Base-by-base conservation (phyloP, 2,888 invertebrate species). In the Chalcis sispes region DNA sequence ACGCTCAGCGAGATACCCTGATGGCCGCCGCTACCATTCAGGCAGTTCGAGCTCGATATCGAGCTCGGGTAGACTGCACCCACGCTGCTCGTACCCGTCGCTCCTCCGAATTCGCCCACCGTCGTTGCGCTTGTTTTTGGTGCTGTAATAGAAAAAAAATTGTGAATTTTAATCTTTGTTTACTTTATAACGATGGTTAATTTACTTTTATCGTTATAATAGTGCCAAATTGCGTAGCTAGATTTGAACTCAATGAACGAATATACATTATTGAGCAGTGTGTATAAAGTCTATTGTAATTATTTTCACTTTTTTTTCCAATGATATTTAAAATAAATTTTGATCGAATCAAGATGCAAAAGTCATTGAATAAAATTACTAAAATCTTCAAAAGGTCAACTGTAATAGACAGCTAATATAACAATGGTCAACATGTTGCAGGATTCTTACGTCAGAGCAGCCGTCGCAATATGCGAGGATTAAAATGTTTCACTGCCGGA, bases 91-190 rank as follows among this genome's bases (percentile, higher is more conserved):
- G 62, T 20, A 5, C 32, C 71, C n/a, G 82, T 80, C 3, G 77
- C 79, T 36, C 82, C 82, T 13, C 83, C 82, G 70, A 83, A 88
- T n/a, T 88, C 88, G 1, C 80, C 82, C 20, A 81, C 81, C 56
- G 78, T 84, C 56, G 78, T 84, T 15, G 84, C 79, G 77, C 81
- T 85, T 32, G 82, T 77, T 74, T 88, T 88, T 36, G 84, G 81
- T 50, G 81, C 88, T 88, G 86, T 29, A 87, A 88, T 79, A 3
- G 10, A 36, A 36, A 36, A 36, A 36, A 32, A n/a, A n/a, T n/a
- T n/a, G n/a, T n/a, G n/a, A n/a, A n/a, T n/a, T n/a, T n/a, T n/a
- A n/a, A n/a, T n/a, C n/a, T n/a, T n/a, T n/a, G n/a, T n/a, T n/a
- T n/a, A n/a, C n/a, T n/a, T n/a, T n/a, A n/a, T n/a, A n/a, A n/a